Evolutionary conservation across 2,888 invertebrate genomes (phyloP).

Genomic region (Nephrotoma appendiculata): DNA sequence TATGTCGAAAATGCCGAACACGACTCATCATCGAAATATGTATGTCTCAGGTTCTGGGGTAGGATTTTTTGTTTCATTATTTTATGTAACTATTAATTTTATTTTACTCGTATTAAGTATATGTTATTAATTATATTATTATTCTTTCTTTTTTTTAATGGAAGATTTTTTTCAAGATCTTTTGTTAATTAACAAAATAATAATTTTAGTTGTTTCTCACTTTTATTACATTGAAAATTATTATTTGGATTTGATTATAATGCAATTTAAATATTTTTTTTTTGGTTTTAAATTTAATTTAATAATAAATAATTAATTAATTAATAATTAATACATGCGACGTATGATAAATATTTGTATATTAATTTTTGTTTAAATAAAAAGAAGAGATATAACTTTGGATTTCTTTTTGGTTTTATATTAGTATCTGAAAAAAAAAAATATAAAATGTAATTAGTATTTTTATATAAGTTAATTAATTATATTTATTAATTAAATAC

Average conservation of each 20-base stretch:
- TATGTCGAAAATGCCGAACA: not conserved
- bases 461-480: not conserved
- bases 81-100: not conserved
- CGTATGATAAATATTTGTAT: not conserved
- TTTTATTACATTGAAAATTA: not conserved
- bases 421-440: not conserved
- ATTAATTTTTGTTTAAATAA: not conserved
- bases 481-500: no score
- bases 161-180: not conserved
- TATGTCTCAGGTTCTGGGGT: not conserved
- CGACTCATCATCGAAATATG: not conserved
- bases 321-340: not conserved
- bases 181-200: not conserved
- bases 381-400: not conserved
- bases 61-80: not conserved
- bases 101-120: not conserved
- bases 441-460: not conserved
- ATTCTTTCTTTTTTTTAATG: not conserved
- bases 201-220: not conserved
- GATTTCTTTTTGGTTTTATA: not conserved
- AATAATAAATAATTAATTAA: not conserved
- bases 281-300: not conserved
- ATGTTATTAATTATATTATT: not conserved
- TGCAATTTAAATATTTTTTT: not conserved
- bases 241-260: not conserved